phyloP scores from a whole-genome alignment of 2,888 invertebrate species.

The Acrobasis suavella region DNA sequence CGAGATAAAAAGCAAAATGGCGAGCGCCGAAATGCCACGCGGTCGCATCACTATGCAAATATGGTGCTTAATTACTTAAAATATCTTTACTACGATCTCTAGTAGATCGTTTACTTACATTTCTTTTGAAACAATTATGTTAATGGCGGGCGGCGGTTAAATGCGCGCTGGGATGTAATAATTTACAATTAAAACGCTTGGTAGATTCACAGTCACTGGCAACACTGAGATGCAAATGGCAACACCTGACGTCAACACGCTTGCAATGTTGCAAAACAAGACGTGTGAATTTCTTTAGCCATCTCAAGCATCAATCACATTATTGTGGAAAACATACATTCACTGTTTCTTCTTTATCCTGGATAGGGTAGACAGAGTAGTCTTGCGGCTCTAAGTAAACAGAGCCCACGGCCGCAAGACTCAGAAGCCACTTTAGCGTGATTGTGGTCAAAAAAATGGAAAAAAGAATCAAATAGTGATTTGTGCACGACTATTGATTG shows the following conservation, averaged over 20 bases:
- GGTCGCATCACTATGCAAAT: conserved; percentile 71
- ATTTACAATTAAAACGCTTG: conserved; percentile 68
- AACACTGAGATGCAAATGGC: conserved; percentile 8
- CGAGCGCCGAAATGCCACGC: conserved; percentile 58
- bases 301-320: too few relatives aligned
- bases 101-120: conserved; percentile 64
- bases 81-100: conserved; percentile 72
- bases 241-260: neutral
- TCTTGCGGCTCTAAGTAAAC: too few relatives aligned
- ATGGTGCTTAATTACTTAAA: conserved; percentile 63
- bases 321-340: too few relatives aligned
- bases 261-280: too few relatives aligned
- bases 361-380: too few relatives aligned
- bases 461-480: too few relatives aligned
- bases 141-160: conserved; percentile 56
- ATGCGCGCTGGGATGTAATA: conserved; percentile 53
- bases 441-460: too few relatives aligned
- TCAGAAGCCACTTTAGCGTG: too few relatives aligned
- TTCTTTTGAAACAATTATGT: conserved; percentile 78
- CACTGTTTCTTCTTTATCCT: too few relatives aligned
- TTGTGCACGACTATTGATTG: too few relatives aligned
- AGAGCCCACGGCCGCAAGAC: too few relatives aligned
- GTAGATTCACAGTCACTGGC: conserved; percentile 52
- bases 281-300: too few relatives aligned
- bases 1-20: conserved; percentile 65